These are phyloP conservation scores for Hemicrepidius hirtus DNA, from an alignment of 2,888 invertebrate genomes.

Conservation along the genomic window DNA sequence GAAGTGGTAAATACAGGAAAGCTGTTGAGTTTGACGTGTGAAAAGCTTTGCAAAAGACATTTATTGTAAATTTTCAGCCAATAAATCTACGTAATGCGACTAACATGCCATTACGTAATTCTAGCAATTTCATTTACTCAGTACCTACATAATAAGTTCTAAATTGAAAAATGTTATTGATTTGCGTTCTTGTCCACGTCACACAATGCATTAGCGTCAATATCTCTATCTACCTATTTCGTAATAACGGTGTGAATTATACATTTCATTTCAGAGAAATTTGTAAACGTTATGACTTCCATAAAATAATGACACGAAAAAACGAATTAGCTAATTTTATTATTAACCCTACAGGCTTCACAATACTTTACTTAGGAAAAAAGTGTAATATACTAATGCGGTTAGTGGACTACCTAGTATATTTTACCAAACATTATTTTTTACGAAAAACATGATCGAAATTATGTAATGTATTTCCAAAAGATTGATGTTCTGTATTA, in stretches of 20 bases:
- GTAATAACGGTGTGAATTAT: constrained; percentile 8
- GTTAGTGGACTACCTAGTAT: no score
- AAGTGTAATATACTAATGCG: no score
- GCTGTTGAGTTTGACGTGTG: not conserved
- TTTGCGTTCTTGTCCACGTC: constrained; percentile 14
- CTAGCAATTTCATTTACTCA: constrained; percentile 26
- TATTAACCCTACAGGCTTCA: no score
- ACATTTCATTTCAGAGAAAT: constrained; percentile 10
- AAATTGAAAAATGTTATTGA: constrained; percentile 32
- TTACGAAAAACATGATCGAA: no score
- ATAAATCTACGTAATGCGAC: not conserved
- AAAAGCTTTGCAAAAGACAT: constrained; percentile 2
- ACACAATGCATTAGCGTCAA: constrained; percentile 32
- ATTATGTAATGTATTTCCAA: no score
- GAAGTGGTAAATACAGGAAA: not conserved
- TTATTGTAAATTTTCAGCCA: constrained; percentile 8
- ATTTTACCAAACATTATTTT: no score
- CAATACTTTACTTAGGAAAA: no score
- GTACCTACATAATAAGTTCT: constrained; percentile 24
- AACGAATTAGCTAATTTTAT: no score
- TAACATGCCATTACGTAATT: not conserved
- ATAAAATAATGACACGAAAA: not conserved
- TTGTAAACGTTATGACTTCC: constrained; percentile 9
- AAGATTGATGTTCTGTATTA: no score
- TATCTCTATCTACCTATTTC: constrained; percentile 22